Evolutionary conservation across 2,113 vertebrate genomes (phyloP).

Genomic region (Chionodraco myersi): DNA sequence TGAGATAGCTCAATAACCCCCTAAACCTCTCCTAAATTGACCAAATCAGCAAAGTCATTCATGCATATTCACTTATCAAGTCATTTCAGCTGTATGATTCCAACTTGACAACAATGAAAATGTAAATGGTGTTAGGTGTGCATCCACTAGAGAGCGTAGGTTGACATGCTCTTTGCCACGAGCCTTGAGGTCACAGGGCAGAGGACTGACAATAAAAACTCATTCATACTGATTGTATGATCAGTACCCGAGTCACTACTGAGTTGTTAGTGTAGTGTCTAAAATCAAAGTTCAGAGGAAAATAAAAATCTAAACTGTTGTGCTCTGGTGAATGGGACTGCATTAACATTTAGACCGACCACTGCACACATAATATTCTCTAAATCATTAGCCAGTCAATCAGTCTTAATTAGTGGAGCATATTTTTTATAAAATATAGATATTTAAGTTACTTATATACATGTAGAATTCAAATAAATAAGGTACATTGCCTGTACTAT

Average conservation of each 20-base stretch:
- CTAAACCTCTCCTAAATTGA: too few relatives aligned
- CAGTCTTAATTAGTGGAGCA: not conserved
- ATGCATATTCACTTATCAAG: not conserved
- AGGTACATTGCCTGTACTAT: not conserved
- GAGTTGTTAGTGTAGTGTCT: not conserved
- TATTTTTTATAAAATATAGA: not conserved
- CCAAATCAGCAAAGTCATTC: too few relatives aligned
- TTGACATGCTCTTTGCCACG: not conserved
- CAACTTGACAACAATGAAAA: not conserved
- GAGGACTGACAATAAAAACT: not conserved
- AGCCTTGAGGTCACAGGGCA: conserved; percentile 2
- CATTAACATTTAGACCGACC: not conserved
- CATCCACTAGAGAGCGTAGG: conserved; percentile 30
- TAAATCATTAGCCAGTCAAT: conserved; percentile 2
- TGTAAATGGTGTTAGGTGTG: not conserved
- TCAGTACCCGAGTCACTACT: too few relatives aligned
- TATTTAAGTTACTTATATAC: not conserved
- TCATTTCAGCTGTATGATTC: not conserved
- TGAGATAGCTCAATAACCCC: too few relatives aligned
- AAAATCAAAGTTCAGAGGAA: not conserved
- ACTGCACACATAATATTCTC: too few relatives aligned
- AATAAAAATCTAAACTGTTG: not conserved
- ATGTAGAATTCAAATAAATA: not conserved
- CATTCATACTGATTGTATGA: not conserved
- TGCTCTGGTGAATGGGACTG: not conserved